These are phyloP conservation scores for Pterocles orientalis DNA, from an alignment of 2,113 vertebrate species.

Conservation along the genomic window DNA sequence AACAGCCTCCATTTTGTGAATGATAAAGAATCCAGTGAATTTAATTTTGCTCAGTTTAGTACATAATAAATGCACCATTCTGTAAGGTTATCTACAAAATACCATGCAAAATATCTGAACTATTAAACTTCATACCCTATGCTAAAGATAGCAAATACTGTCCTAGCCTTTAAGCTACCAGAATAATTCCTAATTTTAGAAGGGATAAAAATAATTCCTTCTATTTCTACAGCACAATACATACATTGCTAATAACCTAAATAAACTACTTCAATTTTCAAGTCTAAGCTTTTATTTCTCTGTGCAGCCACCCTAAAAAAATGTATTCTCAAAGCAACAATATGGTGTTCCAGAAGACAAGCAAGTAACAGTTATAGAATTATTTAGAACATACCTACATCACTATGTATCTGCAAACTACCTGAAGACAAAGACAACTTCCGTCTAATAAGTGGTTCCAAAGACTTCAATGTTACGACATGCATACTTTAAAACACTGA, in stretches of 20 bases:
- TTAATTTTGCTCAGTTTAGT: constrained; percentile 71
- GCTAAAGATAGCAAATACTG: constrained; percentile 67
- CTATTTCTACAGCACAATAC: constrained; percentile 74
- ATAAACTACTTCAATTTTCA: constrained; percentile 73
- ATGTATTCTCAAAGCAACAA: constrained; percentile 68
- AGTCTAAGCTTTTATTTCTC: constrained; percentile 67
- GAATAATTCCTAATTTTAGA: constrained; percentile 60
- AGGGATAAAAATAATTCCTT: constrained; percentile 72
- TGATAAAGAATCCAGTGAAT: constrained; percentile 82
- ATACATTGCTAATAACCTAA: constrained; percentile 77
- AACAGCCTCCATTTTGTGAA: constrained; percentile 90
- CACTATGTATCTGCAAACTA: constrained; percentile 66
- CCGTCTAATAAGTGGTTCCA: constrained; percentile 73
- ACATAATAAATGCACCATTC: constrained; percentile 79
- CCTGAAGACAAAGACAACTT: constrained; percentile 68
- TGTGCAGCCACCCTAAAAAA: constrained; percentile 66
- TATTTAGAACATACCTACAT: constrained; percentile 69
- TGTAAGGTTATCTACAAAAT: constrained; percentile 75
- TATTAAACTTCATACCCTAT: constrained; percentile 75
- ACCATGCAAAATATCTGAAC: constrained; percentile 82
- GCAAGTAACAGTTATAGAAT: constrained; percentile 67
- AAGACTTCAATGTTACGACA: constrained; percentile 72
- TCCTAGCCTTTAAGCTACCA: constrained; percentile 72
- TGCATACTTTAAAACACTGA: constrained; percentile 72
- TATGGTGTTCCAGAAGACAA: constrained; percentile 68